Evolutionary conservation across 2,797 vertebrate genomes (phyloP), one percentile per base, ranked within the genome.

Genomic region (Aeoliscus strigatus): DNA sequence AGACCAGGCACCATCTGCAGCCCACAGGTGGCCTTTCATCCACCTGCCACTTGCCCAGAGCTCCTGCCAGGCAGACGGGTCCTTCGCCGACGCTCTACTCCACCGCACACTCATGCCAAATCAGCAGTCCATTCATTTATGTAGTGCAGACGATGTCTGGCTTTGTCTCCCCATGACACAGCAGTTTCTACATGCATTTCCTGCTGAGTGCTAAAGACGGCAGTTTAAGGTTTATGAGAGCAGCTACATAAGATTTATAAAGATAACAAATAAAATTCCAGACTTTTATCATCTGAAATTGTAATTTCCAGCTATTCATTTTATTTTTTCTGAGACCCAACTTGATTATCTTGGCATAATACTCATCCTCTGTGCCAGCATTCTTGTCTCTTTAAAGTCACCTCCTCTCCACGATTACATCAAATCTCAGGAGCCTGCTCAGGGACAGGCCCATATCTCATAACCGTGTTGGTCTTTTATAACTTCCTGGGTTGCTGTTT

Each of bases 1-100:
- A 61, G 54, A 44, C 66, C 46, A 30, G 38, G 30, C 60, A 69
- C 84, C 84, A 85, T 85, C 81, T 85, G 84, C 36, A 62, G 62
- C 32, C 46, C 66, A 54, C 72, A 60, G 74, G 23, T 47, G 70
- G 68, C 39, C 62, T 57, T 35, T 59, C 47, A 49, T 71, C 60
- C 64, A 61, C 79, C 73, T 66, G 74, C 73, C 51, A 60, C 59
- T 56, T 2, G 37, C 39, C 52, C 43, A 9, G 46, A 58, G 62
- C 60, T 65, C 67, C 71, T 9, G 5, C 26, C 35, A 41, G 45
- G 40, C 66, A 52, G 66, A 73, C 14, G 6, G 57, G 58, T 30
- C 33, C 55, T 52, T 40, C 46, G 29, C 44, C 14, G 16, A 6
- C 27, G 38, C 40, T 54, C 32, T 39, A 17, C 33, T 44, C 2